Percentiles rank a stretch among this genome's conserved stretches.
These are phyloP conservation scores for Plagodis pulveraria DNA, from an alignment of 2,888 invertebrate species.

Conservation along the genomic window DNA sequence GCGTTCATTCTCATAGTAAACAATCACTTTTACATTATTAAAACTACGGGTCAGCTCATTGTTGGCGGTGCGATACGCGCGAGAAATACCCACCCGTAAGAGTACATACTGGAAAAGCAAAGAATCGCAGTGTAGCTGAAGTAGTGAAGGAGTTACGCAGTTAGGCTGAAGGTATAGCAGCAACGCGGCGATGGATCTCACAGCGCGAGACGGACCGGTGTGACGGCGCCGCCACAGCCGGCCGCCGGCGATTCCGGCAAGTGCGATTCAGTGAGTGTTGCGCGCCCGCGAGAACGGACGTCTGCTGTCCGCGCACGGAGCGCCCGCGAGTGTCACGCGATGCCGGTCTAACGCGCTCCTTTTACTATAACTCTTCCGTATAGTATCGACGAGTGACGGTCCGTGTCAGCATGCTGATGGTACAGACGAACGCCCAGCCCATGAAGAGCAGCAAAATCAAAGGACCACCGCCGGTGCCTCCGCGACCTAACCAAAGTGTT, in stretches of 20 bases:
- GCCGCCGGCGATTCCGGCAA: slow-evolving; percentile 31
- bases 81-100: neutral
- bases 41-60: slow-evolving; percentile 64
- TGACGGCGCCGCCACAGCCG: slow-evolving; percentile 26
- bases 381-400: slow-evolving; percentile 80
- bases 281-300: slow-evolving; percentile 68
- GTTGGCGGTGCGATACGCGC: slow-evolving; percentile 46
- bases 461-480: slow-evolving; percentile 92
- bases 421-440: slow-evolving; percentile 84
- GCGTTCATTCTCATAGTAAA: slow-evolving; percentile 68
- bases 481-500: slow-evolving; percentile 90
- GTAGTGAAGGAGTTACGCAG: slow-evolving; percentile 6
- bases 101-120: neutral
- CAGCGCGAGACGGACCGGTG: slow-evolving; percentile 26
- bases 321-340: slow-evolving; percentile 68
- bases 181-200: slow-evolving; percentile 4
- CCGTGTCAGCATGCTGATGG: slow-evolving; percentile 78
- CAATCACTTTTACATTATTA: slow-evolving; percentile 68
- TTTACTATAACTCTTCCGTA: slow-evolving; percentile 78
- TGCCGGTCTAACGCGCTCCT: slow-evolving; percentile 73
- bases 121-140: neutral
- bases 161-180: neutral
- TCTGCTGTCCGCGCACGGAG: slow-evolving; percentile 53
- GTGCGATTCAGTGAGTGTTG: slow-evolving; percentile 61
- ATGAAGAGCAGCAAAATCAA: slow-evolving; percentile 80